A percentile compares a stretch with the other conserved stretches of the same genome.
These are phyloP conservation scores for Cosmopolites sordidus DNA, from an alignment of 2,888 invertebrate genomes.

Conservation along the genomic window DNA sequence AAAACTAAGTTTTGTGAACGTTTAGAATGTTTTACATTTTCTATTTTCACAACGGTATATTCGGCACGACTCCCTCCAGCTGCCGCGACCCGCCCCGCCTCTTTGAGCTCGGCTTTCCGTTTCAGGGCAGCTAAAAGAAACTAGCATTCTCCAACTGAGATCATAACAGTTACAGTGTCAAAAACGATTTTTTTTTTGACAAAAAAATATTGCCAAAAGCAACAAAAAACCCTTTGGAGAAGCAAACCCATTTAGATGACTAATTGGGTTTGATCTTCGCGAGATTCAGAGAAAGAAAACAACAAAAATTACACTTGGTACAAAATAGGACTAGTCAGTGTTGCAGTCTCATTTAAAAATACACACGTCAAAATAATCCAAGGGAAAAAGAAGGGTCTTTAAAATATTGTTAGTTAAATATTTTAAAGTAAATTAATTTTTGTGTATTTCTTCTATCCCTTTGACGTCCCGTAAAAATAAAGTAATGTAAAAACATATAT, in stretches of 20 bases:
- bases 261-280: not conserved
- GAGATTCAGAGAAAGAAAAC: constrained; percentile 13
- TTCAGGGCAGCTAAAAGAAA: constrained; percentile 6
- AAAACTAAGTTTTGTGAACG: constrained; percentile 6
- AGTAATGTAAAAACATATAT: too few species aligned
- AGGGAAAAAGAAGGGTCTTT: too few species aligned
- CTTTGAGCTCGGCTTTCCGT: constrained; percentile 2
- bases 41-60: constrained; percentile 4
- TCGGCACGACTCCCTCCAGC: not conserved
- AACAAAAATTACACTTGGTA: constrained; percentile 6
- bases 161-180: constrained; percentile 13
- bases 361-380: too few species aligned
- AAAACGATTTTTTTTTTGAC: constrained; percentile 7
- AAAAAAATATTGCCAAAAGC: constrained; percentile 8
- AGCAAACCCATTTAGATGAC: not conserved
- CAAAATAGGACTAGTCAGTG: constrained; percentile 22
- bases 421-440: too few species aligned
- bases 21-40: constrained; percentile 11
- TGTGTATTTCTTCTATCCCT: too few species aligned
- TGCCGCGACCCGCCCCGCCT: not conserved
- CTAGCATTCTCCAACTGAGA: constrained; percentile 11
- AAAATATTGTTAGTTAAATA: too few species aligned
- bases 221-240: not conserved
- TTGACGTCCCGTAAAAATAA: too few species aligned
- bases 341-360: constrained; percentile 25